phyloP scores from a whole-genome alignment of 2,888 invertebrate genomes.

The Cantharis rufa region DNA sequence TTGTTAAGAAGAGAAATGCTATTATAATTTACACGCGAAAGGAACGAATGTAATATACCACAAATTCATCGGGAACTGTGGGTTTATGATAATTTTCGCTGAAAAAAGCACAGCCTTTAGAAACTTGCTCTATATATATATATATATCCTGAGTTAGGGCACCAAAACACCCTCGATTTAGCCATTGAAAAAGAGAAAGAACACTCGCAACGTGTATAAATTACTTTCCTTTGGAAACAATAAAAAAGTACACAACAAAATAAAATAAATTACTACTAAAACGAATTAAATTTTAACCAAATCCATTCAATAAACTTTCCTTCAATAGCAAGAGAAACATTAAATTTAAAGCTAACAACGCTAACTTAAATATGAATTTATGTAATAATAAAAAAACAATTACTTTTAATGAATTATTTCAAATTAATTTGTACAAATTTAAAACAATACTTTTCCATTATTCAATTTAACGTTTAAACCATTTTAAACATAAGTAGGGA shows the following conservation, averaged over 20 bases:
- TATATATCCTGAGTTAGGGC: constrained; percentile 7
- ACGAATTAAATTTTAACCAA: constrained; percentile 1
- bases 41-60: constrained; percentile 23
- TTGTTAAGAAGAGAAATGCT: constrained; percentile 30
- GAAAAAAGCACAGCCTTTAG: constrained; percentile 15
- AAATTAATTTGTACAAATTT: not conserved
- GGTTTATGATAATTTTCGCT: constrained; percentile 25
- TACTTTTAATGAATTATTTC: not conserved
- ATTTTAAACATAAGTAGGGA: too few relatives aligned
- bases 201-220: constrained; percentile 10
- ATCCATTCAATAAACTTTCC: not conserved
- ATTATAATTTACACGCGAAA: constrained; percentile 24
- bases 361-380: not conserved
- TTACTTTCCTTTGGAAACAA: constrained; percentile 13
- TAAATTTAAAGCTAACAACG: not conserved
- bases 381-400: not conserved
- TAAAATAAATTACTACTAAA: constrained; percentile 14
- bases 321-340: not conserved
- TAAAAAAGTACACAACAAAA: constrained; percentile 18
- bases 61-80: constrained; percentile 15
- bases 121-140: constrained; percentile 9
- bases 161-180: constrained; percentile 5
- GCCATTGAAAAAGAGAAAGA: constrained; percentile 14
- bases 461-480: too few relatives aligned
- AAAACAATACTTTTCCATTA: not conserved